Evolutionary conservation across 1,140 invertebrate species (phyloP).

Genomic region (Alviniconcha marisindica): DNA sequence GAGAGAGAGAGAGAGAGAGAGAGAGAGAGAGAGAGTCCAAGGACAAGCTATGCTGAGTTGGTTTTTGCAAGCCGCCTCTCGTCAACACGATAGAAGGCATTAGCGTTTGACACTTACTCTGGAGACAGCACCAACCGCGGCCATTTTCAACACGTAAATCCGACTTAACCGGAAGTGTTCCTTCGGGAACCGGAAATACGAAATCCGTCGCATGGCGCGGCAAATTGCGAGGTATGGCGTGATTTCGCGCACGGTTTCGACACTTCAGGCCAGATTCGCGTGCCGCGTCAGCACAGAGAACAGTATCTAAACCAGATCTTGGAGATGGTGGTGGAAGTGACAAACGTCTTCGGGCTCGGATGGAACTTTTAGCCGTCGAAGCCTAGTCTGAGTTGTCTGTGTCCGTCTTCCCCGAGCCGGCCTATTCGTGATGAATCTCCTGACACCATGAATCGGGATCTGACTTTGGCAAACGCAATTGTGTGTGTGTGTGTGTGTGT

Average conservation of each 20-base stretch:
- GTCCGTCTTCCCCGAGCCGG: not conserved
- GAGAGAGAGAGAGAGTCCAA: too few species aligned
- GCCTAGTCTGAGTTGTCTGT: not conserved
- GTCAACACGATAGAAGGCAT: too few species aligned
- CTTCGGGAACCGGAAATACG: slow-evolving; percentile 28
- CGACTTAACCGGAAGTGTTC: slow-evolving; percentile 14
- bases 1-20: too few species aligned
- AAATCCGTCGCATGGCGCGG: slow-evolving; percentile 26
- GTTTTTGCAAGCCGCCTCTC: too few species aligned
- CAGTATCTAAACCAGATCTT: not conserved
- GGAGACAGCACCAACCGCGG: not conserved
- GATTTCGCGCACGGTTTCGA: not conserved
- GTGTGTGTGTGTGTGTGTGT: not conserved
- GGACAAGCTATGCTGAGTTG: too few species aligned
- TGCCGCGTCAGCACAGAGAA: not conserved
- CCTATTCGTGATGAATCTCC: too few species aligned
- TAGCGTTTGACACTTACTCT: too few species aligned
- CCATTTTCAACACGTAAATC: slow-evolving; percentile 14
- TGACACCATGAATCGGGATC: too few species aligned
- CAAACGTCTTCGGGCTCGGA: not conserved
- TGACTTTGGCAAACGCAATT: not conserved
- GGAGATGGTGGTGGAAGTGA: not conserved
- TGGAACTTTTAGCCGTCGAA: not conserved
- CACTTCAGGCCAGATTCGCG: not conserved
- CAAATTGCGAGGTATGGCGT: not conserved